Evolutionary conservation across 30 jellyfish, hydroid and myxozoan species (phyloP).

Genomic region (Aurelia aurita complex sp. Pacific): DNA sequence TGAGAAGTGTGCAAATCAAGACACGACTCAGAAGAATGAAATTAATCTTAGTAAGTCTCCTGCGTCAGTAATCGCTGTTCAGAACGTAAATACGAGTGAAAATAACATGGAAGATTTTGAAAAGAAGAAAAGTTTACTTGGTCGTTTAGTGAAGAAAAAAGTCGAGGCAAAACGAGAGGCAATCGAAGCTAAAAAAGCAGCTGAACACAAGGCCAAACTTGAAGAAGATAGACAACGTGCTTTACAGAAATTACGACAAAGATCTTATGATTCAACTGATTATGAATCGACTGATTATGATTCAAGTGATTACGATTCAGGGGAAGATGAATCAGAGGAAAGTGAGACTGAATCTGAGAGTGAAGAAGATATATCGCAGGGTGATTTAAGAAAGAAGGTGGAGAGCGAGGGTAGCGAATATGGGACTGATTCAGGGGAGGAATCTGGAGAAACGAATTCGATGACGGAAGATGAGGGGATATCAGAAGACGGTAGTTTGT

Average conservation of each 20-base stretch:
- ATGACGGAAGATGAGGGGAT: background rate
- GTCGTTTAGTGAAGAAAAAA: constrained; percentile 12
- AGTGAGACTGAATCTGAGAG: constrained; percentile 9
- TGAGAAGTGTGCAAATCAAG: background rate
- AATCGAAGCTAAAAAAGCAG: background rate
- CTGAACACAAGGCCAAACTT: background rate
- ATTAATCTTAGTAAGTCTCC: background rate
- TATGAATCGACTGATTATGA: constrained; percentile 1
- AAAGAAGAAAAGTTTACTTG: constrained; percentile 21
- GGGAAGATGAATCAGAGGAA: constrained; percentile 5
- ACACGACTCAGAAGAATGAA: background rate
- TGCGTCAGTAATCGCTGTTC: background rate
- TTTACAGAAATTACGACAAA: background rate
- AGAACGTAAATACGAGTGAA: background rate
- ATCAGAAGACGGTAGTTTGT: background rate
- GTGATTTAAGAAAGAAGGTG: background rate
- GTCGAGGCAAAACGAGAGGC: constrained; percentile 12
- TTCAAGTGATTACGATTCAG: constrained; percentile 8
- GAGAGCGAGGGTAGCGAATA: constrained; percentile 1
- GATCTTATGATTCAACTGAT: constrained; percentile 1
- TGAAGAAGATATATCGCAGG: constrained; percentile 14
- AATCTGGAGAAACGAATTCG: background rate
- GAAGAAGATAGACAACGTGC: constrained; percentile 34
- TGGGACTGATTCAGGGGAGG: constrained; percentile 3
- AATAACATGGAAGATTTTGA: constrained; percentile 18